phyloP scores from a whole-genome alignment of 30 jellyfish, hydroid and myxozoan genomes.

The Catostylus mosaicus region DNA sequence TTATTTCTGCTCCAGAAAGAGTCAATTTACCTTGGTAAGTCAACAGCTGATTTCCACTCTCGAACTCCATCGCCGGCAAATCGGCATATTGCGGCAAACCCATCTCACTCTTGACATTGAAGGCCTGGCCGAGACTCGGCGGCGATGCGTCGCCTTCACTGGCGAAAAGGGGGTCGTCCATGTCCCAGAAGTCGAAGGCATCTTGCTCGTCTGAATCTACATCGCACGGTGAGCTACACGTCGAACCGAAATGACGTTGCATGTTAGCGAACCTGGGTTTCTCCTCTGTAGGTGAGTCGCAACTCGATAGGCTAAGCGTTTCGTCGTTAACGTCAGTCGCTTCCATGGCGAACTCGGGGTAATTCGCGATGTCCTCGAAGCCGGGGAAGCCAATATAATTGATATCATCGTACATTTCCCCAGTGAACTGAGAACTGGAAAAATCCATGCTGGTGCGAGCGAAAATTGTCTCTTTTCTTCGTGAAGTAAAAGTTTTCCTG shows the following conservation, averaged over 20 bases:
- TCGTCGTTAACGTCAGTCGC: background rate
- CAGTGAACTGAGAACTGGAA: no score
- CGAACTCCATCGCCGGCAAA: background rate
- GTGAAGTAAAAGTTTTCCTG: background rate
- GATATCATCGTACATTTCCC: no score
- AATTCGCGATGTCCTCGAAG: background rate
- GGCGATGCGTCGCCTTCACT: background rate
- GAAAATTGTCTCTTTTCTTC: background rate
- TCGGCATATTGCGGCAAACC: background rate
- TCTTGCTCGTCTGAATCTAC: background rate
- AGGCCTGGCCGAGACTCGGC: background rate
- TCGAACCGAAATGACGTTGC: background rate
- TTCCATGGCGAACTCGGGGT: background rate
- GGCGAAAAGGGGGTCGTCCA: background rate
- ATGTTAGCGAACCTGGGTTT: background rate
- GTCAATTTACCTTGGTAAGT: background rate
- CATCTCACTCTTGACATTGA: background rate
- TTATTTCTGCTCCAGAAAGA: background rate
- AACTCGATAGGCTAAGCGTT: background rate
- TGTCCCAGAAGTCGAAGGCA: background rate
- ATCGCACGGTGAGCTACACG: slow-evolving; percentile 1
- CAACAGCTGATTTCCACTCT: background rate
- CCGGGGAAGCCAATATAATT: background rate
- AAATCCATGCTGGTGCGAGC: no score
- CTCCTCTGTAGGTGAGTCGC: background rate